Evolutionary conservation across 2,113 vertebrate genomes (phyloP).

Genomic region (Phalacrocorax brasilianus): DNA sequence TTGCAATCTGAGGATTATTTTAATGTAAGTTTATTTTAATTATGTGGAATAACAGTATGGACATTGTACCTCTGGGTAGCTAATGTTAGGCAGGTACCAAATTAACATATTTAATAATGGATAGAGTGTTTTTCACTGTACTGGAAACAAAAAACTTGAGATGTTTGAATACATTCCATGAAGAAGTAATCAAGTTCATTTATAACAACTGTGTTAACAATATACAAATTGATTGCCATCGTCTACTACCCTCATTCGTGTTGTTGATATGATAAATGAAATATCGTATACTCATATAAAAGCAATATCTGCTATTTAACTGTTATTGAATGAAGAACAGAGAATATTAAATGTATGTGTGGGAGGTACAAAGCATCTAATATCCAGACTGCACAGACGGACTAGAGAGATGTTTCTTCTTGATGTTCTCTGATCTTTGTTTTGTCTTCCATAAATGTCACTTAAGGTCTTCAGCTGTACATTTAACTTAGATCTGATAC

Average conservation of each 20-base stretch:
- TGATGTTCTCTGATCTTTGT: not conserved
- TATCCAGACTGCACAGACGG: not conserved
- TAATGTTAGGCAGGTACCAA: not conserved
- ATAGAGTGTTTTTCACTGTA: not conserved
- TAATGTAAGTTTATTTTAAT: not conserved
- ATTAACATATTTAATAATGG: not conserved
- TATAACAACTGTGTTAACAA: not conserved
- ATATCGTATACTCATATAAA: not conserved
- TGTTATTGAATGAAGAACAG: not conserved
- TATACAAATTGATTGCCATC: not conserved
- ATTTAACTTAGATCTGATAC: not conserved
- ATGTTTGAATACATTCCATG: not conserved
- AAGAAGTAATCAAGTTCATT: not conserved
- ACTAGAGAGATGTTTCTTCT: not conserved
- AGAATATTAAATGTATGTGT: not conserved
- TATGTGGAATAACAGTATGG: not conserved
- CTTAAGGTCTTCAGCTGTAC: not conserved
- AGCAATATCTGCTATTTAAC: not conserved
- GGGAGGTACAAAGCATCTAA: not conserved
- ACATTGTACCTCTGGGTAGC: not conserved
- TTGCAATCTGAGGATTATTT: not conserved
- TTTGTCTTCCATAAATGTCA: not conserved
- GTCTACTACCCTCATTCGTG: not conserved
- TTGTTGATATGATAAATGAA: not conserved
- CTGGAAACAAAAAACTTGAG: not conserved